Evolutionary conservation across 2,888 invertebrate species (phyloP).

Genomic region (Pterobdella sp.): DNA sequence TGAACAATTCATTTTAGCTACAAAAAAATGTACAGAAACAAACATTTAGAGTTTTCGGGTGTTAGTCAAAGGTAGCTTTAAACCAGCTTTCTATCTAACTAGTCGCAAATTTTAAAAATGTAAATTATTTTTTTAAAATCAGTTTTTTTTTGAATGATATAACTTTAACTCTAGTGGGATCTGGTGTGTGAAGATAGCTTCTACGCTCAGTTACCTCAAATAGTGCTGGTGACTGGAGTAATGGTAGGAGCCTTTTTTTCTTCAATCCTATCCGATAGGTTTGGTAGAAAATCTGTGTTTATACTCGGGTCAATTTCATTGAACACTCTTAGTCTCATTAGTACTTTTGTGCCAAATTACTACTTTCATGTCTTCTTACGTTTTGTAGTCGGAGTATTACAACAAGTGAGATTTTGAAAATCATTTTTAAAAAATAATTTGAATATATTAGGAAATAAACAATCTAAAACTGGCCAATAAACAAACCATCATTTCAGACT

Average conservation of each 20-base stretch:
- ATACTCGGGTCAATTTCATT: slow-evolving; percentile 37
- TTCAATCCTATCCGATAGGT: slow-evolving; percentile 37
- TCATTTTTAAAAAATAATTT: neutral
- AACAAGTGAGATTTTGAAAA: slow-evolving; percentile 36
- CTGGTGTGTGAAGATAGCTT: slow-evolving; percentile 38
- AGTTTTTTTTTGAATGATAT: no score
- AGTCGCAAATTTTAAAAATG: no score
- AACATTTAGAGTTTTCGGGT: no score
- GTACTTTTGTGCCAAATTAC: slow-evolving; percentile 37
- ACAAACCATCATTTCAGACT: slow-evolving; percentile 30
- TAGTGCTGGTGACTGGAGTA: slow-evolving; percentile 40
- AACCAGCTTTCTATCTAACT: no score
- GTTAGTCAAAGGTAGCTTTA: no score
- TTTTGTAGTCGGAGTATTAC: slow-evolving; percentile 38
- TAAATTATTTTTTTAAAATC: no score
- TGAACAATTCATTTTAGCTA: slow-evolving; percentile 2
- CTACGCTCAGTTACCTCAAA: slow-evolving; percentile 38
- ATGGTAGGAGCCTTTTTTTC: slow-evolving; percentile 40
- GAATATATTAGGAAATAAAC: neutral
- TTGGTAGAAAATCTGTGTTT: slow-evolving; percentile 40
- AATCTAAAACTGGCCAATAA: neutral
- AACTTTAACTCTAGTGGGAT: slow-evolving; percentile 40
- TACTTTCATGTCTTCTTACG: slow-evolving; percentile 37
- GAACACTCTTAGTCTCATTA: slow-evolving; percentile 35
- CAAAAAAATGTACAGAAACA: no score